Evolutionary conservation across 2,797 vertebrate species (phyloP).

Genomic region (Pangasius macronema): DNA sequence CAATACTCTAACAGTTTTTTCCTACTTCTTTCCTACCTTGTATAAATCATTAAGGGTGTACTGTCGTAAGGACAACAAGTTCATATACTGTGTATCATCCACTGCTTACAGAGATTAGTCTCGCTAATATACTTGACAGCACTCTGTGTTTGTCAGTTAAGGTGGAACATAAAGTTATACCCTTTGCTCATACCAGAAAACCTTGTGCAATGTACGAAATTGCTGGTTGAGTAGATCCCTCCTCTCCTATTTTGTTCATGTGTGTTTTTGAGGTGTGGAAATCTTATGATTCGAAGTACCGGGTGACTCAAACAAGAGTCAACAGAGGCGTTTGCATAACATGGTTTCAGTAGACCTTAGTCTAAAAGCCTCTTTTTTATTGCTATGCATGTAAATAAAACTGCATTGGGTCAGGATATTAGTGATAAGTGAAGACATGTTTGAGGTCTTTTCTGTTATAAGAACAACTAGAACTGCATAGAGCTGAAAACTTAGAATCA

Average conservation of each 20-base stretch:
- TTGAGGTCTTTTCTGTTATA: background rate
- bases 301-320: constrained; percentile 71
- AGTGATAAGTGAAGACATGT: background rate
- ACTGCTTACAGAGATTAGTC: constrained; percentile 14
- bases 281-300: constrained; percentile 52
- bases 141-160: constrained; percentile 26
- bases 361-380: constrained; percentile 13
- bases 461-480: background rate
- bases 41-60: background rate
- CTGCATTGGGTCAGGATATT: background rate
- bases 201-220: background rate
- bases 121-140: background rate
- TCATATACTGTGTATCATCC: background rate
- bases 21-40: background rate
- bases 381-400: background rate
- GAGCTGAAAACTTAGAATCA: background rate
- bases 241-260: constrained; percentile 35
- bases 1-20: background rate
- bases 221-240: constrained; percentile 28
- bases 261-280: constrained; percentile 58
- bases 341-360: constrained; percentile 14
- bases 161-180: constrained; percentile 19
- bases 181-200: constrained; percentile 9
- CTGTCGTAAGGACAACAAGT: background rate
- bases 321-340: constrained; percentile 70